These are phyloP conservation scores for Andrena cerasifolii DNA, from an alignment of 1,140 invertebrate species.

Conservation along the genomic window DNA sequence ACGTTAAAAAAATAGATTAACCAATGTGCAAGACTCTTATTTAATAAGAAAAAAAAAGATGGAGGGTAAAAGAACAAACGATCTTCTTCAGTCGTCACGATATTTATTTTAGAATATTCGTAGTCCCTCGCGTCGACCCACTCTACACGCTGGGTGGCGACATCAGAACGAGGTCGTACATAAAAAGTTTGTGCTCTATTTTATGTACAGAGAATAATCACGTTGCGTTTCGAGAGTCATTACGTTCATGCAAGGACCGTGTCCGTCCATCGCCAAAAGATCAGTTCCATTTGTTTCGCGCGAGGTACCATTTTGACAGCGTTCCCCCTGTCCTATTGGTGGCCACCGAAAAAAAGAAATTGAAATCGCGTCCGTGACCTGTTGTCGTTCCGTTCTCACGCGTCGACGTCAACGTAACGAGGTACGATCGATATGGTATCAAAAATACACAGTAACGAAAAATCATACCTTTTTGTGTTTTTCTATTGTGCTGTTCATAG, in stretches of 20 bases:
- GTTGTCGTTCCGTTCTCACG: neutral
- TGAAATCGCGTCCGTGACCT: neutral
- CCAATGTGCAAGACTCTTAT: too few relatives aligned
- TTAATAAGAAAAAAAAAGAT: too few relatives aligned
- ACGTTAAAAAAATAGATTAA: too few relatives aligned
- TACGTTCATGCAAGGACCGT: slow-evolving; percentile 32
- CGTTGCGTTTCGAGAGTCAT: slow-evolving; percentile 38
- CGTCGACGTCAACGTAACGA: slow-evolving; percentile 23
- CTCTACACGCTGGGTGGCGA: slow-evolving; percentile 15
- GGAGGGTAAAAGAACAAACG: neutral
- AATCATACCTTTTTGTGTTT: slow-evolving; percentile 36
- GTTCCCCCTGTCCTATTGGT: neutral
- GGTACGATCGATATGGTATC: slow-evolving; percentile 40
- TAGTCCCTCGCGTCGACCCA: slow-evolving; percentile 37
- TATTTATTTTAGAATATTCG: slow-evolving; percentile 65
- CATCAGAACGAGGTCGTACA: slow-evolving; percentile 47
- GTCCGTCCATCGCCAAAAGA: slow-evolving; percentile 13
- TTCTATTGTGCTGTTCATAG: slow-evolving; percentile 22
- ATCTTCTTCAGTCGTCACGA: slow-evolving; percentile 39
- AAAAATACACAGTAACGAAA: slow-evolving; percentile 49
- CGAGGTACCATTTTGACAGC: slow-evolving; percentile 25
- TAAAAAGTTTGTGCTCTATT: slow-evolving; percentile 53
- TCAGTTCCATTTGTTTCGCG: slow-evolving; percentile 34
- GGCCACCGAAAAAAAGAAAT: slow-evolving; percentile 26
- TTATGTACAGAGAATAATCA: slow-evolving; percentile 47